Conservation (phyloP, 2,888 invertebrate genomes). For the Odontocerum albicorne region DNA sequence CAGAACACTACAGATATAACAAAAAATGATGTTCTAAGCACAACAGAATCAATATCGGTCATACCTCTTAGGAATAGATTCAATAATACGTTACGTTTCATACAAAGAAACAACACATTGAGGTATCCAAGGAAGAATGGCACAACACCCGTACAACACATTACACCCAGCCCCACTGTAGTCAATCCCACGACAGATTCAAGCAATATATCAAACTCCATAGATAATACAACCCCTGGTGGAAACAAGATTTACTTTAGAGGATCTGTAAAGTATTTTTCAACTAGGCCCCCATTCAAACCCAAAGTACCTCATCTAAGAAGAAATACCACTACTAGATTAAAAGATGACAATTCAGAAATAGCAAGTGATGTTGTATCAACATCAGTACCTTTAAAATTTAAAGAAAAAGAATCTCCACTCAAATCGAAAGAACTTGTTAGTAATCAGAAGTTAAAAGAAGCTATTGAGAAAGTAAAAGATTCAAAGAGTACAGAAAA, state of each 20-base stretch:
- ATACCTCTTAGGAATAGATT: slow-evolving; percentile 6
- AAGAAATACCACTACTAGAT: slow-evolving; percentile 24
- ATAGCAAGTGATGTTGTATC: not conserved
- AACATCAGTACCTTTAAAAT: not conserved
- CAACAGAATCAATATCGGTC: slow-evolving; percentile 8
- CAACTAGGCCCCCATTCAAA: slow-evolving; percentile 34
- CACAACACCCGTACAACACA: slow-evolving; percentile 3
- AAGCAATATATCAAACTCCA: slow-evolving; percentile 5
- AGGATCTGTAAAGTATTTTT: slow-evolving; percentile 32
- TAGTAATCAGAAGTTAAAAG: slow-evolving; percentile 4
- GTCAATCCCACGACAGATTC: slow-evolving; percentile 3
- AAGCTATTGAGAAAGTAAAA: not conserved
- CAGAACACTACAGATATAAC: slow-evolving; percentile 10
- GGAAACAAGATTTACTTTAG: slow-evolving; percentile 27
- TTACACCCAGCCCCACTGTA: slow-evolving; percentile 2
- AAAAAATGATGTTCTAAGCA: slow-evolving; percentile 5
- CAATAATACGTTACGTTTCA: slow-evolving; percentile 1
- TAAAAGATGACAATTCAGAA: slow-evolving; percentile 9
- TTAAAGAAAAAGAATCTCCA: not conserved
- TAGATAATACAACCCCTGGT: slow-evolving; percentile 1
- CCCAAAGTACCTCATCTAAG: slow-evolving; percentile 30
- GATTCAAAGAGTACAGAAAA: too few species aligned
- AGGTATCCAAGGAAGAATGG: slow-evolving; percentile 21
- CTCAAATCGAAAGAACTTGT: not conserved
- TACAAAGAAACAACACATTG: slow-evolving; percentile 22